Evolutionary conservation across 2,797 vertebrate species (phyloP), one percentile per base, ranked within the genome.

Genomic region (Ptychobarbus kaznakovi): DNA sequence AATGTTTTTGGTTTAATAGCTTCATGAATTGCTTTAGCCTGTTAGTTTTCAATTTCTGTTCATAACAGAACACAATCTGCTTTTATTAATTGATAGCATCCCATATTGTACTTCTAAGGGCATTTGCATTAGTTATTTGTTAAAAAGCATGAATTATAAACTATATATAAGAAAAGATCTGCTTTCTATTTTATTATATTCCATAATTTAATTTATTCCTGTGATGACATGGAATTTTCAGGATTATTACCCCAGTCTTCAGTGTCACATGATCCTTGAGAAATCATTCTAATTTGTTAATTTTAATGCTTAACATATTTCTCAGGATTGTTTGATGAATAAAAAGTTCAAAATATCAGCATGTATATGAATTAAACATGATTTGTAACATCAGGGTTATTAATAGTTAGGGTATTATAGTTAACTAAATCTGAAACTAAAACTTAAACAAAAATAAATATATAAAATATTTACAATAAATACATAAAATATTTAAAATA

Each of bases 11-110:
- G 42, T 53, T 68, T 76, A 42, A 66, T 66, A 68, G 35, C 32
- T 51, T 51, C 58, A 65, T 83, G 65, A 66, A 82, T 63, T 74
- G 72, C 12, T 73, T 73, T 82, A 63, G 32, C 42, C 42, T 75
- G 80, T 28, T 56, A 20, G 22, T 69, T 70, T 81, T 40, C 1
- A 7, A 51, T 75, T 83, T 83, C 16, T 0, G 3, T 76, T 83
- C 13, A 53, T 76, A 3, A 65, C 5, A 51, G 44, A 12, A 25
- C 44, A 75, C 13, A 81, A 69, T 81, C 25, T 9, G 40, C 40
- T 66, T 80, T 65, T 49, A 66, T 80, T 49, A 80, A 80, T 49
- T 66, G 61, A 35, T 42, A 70, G 35, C 56, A 38, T 25, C 40
- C 70, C 8, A 65, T 35, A n/a, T n/a, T 22, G 20, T 20, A 38